Evolutionary conservation across 2,113 vertebrate genomes (phyloP).

Genomic region (Spilogale gracilis): DNA sequence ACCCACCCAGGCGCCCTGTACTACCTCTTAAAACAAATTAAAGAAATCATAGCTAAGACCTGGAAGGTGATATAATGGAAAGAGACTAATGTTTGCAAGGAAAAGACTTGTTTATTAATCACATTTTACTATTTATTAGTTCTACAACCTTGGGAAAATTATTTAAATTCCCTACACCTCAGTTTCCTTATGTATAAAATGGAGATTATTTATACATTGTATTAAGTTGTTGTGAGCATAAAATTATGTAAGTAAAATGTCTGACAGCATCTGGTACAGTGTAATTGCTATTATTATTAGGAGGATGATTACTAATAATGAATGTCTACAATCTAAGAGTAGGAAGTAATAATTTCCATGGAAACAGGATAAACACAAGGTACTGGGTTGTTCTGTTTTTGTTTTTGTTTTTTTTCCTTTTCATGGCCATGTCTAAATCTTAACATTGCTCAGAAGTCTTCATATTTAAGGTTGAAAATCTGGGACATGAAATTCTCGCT

Average conservation of each 20-base stretch:
- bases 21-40: neutral
- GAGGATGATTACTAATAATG: neutral
- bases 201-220: neutral
- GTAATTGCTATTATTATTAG: neutral
- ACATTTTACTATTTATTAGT: neutral
- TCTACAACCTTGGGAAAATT: neutral
- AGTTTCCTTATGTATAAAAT: constrained; percentile 29
- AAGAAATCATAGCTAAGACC: neutral
- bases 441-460: constrained; percentile 43
- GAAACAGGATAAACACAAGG: neutral
- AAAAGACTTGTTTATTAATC: neutral
- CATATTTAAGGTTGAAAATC: neutral
- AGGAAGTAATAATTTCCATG: neutral
- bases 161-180: neutral
- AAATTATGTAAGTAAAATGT: constrained; percentile 25
- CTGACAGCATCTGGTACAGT: neutral
- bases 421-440: neutral
- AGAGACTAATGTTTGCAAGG: neutral
- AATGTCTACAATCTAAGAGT: neutral
- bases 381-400: neutral
- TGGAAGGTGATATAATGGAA: neutral
- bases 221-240: neutral
- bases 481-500: neutral
- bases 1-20: neutral
- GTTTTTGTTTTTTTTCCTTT: neutral